phyloP scores from a whole-genome alignment of 37 sponge, comb jelly and placozoan species.

The Haliclona indistincta region DNA sequence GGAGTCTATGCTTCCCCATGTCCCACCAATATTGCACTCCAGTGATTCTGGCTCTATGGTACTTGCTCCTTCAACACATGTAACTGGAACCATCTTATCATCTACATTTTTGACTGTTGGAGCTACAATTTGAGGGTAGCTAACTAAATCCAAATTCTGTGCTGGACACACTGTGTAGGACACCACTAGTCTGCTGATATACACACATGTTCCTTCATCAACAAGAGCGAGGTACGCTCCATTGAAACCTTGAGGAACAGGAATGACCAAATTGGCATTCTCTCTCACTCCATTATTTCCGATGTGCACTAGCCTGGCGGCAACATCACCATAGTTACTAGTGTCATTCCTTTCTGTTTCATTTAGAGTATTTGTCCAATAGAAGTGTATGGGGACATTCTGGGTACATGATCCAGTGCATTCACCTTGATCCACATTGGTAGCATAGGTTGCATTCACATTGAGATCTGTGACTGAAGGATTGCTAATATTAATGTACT shows the following conservation, averaged over 20 bases:
- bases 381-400: background rate
- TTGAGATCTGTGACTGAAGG: background rate
- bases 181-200: constrained; percentile 27
- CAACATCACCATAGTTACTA: background rate
- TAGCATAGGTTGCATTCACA: background rate
- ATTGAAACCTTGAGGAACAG: too few relatives aligned
- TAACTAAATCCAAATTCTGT: background rate
- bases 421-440: background rate
- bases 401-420: background rate
- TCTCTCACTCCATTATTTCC: constrained; percentile 1
- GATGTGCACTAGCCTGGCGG: background rate
- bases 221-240: constrained; percentile 35
- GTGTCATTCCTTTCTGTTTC: background rate
- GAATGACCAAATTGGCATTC: too few relatives aligned
- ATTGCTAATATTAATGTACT: constrained; percentile 21
- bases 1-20: too few relatives aligned
- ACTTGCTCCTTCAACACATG: constrained; percentile 1
- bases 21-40: too few relatives aligned
- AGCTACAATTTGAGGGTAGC: constrained; percentile 5
- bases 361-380: constrained; percentile 3
- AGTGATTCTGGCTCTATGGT: too few relatives aligned
- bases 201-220: constrained; percentile 36
- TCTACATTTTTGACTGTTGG: background rate
- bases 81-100: background rate
- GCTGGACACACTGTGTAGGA: constrained; percentile 52